Conservation (phyloP, 1,140 invertebrate genomes). For the Apis dorsata region DNA sequence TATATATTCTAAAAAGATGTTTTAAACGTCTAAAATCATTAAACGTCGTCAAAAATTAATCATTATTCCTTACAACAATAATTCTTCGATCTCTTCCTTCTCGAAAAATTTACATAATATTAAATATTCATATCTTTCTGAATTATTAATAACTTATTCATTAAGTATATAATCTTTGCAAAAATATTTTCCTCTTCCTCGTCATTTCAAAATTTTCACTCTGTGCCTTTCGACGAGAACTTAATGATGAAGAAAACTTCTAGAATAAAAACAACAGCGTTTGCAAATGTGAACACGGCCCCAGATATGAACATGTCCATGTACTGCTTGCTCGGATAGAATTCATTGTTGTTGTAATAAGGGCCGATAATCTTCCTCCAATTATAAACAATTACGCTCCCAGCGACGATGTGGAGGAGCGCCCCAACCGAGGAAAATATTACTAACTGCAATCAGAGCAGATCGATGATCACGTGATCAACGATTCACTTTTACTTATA, state of each 20-base stretch:
- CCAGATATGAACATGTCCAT: constrained; percentile 82
- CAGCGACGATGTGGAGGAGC: constrained; percentile 83
- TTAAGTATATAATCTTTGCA: too few species aligned
- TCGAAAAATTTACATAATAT: too few species aligned
- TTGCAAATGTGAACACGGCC: constrained; percentile 81
- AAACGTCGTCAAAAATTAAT: too few species aligned
- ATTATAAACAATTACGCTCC: constrained; percentile 83
- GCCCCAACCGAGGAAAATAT: constrained; percentile 83
- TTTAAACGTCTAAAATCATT: too few species aligned
- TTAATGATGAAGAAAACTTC: constrained; percentile 81
- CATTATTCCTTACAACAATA: too few species aligned
- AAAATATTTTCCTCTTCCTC: too few species aligned
- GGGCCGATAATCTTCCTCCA: constrained; percentile 76
- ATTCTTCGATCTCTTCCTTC: too few species aligned
- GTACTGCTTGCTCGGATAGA: constrained; percentile 81
- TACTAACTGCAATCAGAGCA: constrained; percentile 77
- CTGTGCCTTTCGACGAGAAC: constrained; percentile 51
- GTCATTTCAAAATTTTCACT: not conserved
- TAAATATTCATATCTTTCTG: too few species aligned
- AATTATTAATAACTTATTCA: too few species aligned
- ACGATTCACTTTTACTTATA: not conserved
- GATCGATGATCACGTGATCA: constrained; percentile 14
- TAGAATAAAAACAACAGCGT: constrained; percentile 78
- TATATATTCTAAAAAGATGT: too few species aligned
- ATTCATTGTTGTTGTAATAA: constrained; percentile 77